Evolutionary conservation across 2,797 vertebrate species (phyloP).

Genomic region (Threskiornis aethiopicus): DNA sequence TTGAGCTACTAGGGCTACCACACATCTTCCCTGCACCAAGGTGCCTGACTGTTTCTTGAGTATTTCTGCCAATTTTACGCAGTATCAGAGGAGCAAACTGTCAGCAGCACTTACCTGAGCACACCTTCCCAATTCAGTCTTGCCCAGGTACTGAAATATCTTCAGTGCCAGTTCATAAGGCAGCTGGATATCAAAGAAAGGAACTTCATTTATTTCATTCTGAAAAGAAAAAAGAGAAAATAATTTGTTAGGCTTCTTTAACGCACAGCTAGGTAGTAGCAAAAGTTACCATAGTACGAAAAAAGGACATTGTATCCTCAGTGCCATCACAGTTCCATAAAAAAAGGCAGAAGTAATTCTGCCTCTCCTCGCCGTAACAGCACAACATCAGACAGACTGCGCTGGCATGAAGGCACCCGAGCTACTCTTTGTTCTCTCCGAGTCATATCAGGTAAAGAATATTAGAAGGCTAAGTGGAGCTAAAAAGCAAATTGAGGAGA

Average conservation of each 20-base stretch:
- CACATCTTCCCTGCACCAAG: neutral
- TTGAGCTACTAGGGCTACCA: neutral
- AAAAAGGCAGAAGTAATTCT: neutral
- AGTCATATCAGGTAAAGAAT: neutral
- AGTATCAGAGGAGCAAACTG: neutral
- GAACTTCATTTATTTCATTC: conserved; percentile 96
- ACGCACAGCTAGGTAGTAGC: neutral
- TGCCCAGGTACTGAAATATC: conserved; percentile 88
- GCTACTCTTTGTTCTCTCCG: neutral
- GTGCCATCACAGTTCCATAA: neutral
- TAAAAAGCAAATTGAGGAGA: neutral
- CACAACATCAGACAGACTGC: neutral
- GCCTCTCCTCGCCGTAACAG: fast-evolving
- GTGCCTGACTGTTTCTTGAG: neutral
- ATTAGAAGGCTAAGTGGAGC: neutral
- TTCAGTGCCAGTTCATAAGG: conserved; percentile 94
- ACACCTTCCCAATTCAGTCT: conserved; percentile 87
- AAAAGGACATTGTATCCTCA: neutral
- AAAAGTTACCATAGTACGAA: neutral
- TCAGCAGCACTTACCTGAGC: conserved; percentile 85
- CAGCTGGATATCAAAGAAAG: conserved; percentile 93
- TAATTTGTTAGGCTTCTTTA: neutral
- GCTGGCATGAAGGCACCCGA: fast-evolving
- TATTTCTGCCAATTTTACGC: neutral
- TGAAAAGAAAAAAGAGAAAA: conserved; percentile 54